Percentiles rank a stretch among this genome's conserved stretches.
Conservation (phyloP, 1,140 invertebrate genomes). For the Ladona fulva region DNA sequence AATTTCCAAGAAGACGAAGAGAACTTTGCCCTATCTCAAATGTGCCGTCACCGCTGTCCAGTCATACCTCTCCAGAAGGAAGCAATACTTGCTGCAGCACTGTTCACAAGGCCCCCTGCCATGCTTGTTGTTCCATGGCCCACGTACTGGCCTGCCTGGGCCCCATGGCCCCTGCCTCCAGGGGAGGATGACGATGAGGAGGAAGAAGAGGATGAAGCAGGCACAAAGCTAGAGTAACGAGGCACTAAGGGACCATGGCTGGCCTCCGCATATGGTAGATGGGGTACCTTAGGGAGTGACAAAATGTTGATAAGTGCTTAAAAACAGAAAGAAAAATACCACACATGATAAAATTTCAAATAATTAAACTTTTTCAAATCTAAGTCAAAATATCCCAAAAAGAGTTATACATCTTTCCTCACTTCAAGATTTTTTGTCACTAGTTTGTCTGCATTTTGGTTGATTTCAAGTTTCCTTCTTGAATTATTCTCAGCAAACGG, state of each 20-base stretch:
- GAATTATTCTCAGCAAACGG: too few relatives aligned
- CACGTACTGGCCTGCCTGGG: background rate
- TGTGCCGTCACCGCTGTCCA: constrained; percentile 4
- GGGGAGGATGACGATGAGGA: background rate
- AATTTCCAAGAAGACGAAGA: background rate
- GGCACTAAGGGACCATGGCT: constrained; percentile 17
- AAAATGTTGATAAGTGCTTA: too few relatives aligned
- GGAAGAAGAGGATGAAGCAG: background rate
- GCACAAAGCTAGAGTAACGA: background rate
- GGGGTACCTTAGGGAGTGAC: constrained; percentile 42
- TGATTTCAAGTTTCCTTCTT: too few relatives aligned
- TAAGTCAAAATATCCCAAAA: too few relatives aligned
- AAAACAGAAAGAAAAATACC: too few relatives aligned
- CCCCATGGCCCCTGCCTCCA: background rate
- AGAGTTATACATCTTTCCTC: too few relatives aligned
- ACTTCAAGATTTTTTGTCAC: too few relatives aligned
- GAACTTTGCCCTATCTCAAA: background rate
- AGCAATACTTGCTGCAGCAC: constrained; percentile 55
- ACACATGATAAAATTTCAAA: too few relatives aligned
- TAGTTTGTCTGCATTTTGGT: too few relatives aligned
- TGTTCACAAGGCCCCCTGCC: constrained; percentile 54
- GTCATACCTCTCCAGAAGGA: constrained; percentile 63
- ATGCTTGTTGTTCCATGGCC: constrained; percentile 38
- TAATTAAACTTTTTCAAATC: too few relatives aligned
- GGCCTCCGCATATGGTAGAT: constrained; percentile 44